Conservation (phyloP, 2,113 vertebrate species). For the Sciurus niger region DNA sequence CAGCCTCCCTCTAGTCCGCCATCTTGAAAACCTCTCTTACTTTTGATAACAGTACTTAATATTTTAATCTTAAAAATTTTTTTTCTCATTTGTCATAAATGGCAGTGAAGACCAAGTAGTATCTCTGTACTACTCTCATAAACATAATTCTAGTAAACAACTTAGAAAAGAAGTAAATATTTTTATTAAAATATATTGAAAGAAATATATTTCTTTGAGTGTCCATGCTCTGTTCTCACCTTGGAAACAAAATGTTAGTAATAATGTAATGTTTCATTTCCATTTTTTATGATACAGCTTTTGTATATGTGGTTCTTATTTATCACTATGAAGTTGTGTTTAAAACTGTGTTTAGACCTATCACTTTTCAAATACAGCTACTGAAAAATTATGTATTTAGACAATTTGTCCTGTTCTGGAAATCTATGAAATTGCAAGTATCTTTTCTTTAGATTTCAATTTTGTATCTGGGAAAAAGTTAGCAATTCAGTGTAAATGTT, state of each 20-base stretch:
- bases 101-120: background rate
- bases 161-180: background rate
- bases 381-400: background rate
- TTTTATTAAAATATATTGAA: background rate
- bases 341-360: background rate
- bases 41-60: background rate
- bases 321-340: background rate
- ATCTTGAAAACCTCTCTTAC: background rate
- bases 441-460: background rate
- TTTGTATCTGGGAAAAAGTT: background rate
- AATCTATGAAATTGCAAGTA: background rate
- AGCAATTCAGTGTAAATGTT: background rate
- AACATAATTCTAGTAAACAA: background rate
- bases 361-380: background rate
- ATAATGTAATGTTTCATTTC: background rate
- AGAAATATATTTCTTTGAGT: background rate
- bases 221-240: background rate
- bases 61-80: background rate
- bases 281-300: background rate
- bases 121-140: background rate
- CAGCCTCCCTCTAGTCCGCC: too few species aligned
- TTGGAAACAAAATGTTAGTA: background rate
- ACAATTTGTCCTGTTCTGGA: background rate
- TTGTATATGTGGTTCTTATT: background rate
- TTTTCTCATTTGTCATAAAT: background rate